phyloP scores from a whole-genome alignment of 2,113 vertebrate species.

The Pipa parva region DNA sequence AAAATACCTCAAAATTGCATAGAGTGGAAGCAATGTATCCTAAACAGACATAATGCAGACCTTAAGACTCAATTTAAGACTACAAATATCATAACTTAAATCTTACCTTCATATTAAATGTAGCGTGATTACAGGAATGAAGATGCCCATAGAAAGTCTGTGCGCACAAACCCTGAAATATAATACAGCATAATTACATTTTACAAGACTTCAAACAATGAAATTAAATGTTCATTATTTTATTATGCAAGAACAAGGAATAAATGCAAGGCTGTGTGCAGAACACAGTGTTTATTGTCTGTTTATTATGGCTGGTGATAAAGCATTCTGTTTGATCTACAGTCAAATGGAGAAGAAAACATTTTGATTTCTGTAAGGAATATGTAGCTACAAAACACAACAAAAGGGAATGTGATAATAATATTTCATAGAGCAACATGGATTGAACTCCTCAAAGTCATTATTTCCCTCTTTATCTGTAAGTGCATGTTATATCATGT shows the following conservation, averaged over 20 bases:
- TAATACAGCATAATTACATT: slow-evolving; percentile 11
- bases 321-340: not conserved
- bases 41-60: too few relatives aligned
- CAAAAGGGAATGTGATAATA: not conserved
- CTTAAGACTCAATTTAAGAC: too few relatives aligned
- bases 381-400: not conserved
- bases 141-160: slow-evolving; percentile 69
- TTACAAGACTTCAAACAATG: not conserved
- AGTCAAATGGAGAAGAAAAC: not conserved
- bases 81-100: not conserved
- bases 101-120: slow-evolving; percentile 57
- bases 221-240: not conserved
- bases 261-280: not conserved
- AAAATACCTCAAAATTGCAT: too few relatives aligned
- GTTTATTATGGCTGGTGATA: not conserved
- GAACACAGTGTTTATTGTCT: not conserved
- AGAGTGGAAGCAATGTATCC: too few relatives aligned
- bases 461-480: not conserved
- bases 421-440: not conserved
- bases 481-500: not conserved
- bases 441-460: not conserved
- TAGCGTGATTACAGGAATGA: slow-evolving; percentile 68
- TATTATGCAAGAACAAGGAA: not conserved
- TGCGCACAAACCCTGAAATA: slow-evolving; percentile 56
- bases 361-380: not conserved